A percentile compares a stretch with the other conserved stretches of the same genome.
These are phyloP conservation scores for Lagorchestes hirsutus DNA, from an alignment of 2,797 vertebrate genomes.

Conservation along the genomic window DNA sequence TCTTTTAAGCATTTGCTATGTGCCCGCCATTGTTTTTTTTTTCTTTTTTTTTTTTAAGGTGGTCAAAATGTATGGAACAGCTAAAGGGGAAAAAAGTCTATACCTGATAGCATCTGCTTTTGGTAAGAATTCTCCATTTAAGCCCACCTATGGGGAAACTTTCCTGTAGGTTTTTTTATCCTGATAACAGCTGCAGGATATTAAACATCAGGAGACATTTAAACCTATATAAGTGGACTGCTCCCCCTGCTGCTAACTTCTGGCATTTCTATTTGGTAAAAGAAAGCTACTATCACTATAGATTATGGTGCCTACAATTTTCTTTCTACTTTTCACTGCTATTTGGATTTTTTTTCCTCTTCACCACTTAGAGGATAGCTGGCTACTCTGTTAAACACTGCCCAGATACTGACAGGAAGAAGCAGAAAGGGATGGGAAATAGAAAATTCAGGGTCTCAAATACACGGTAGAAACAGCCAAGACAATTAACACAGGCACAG, in stretches of 20 bases:
- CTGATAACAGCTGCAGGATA: neutral
- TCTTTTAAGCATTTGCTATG: neutral
- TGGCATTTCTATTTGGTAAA: neutral
- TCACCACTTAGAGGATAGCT: neutral
- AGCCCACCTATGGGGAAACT: neutral
- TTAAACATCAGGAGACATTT: neutral
- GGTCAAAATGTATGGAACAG: neutral
- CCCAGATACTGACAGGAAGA: neutral
- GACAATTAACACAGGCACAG: neutral
- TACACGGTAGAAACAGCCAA: neutral
- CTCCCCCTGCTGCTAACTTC: neutral
- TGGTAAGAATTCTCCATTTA: neutral
- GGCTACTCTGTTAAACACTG: neutral
- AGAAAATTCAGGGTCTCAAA: neutral
- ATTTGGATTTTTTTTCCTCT: neutral
- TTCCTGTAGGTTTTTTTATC: neutral
- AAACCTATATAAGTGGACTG: neutral
- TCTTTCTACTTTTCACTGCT: neutral
- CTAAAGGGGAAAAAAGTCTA: neutral
- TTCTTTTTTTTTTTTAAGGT: neutral
- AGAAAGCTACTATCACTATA: neutral
- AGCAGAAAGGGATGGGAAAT: neutral
- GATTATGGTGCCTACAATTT: neutral
- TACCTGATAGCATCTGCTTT: neutral
- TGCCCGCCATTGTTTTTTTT: neutral